Conservation (phyloP, 2,888 invertebrate genomes). For the Tineola bisselliella region DNA sequence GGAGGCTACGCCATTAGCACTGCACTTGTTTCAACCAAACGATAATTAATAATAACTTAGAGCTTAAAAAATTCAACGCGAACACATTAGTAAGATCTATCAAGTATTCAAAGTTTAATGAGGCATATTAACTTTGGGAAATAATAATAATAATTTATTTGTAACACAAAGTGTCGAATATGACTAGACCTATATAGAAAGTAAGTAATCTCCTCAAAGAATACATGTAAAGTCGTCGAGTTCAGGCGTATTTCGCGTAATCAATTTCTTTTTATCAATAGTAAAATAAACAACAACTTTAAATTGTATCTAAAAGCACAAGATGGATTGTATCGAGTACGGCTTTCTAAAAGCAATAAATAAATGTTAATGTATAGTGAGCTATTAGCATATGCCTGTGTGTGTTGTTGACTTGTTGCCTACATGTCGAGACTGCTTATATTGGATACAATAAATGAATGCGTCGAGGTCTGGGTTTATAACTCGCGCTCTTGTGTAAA, state of each 20-base stretch:
- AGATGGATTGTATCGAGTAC: not conserved
- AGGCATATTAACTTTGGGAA: not conserved
- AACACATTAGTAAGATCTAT: not conserved
- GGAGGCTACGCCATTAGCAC: not conserved
- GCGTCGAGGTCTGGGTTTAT: constrained; percentile 40
- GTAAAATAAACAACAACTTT: not conserved
- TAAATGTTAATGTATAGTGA: not conserved
- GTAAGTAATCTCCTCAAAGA: too few species aligned
- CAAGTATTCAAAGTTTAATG: not conserved
- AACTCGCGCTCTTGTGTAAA: constrained; percentile 42
- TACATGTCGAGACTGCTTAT: not conserved
- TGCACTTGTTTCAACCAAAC: not conserved
- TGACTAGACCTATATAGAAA: too few species aligned
- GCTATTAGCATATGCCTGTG: not conserved
- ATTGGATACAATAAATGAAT: constrained; percentile 41
- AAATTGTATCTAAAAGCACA: not conserved
- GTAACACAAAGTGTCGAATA: too few species aligned
- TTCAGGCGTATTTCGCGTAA: not conserved
- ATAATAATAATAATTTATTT: too few species aligned
- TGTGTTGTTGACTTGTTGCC: not conserved
- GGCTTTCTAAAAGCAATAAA: constrained; percentile 3
- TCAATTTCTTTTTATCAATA: not conserved
- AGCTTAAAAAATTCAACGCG: not conserved
- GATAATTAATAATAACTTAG: constrained; percentile 1
- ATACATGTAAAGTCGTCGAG: too few species aligned